Evolutionary conservation across 2,113 vertebrate species (phyloP), one percentile per base, ranked within the genome.

Genomic region (Rhabdomys dilectus): DNA sequence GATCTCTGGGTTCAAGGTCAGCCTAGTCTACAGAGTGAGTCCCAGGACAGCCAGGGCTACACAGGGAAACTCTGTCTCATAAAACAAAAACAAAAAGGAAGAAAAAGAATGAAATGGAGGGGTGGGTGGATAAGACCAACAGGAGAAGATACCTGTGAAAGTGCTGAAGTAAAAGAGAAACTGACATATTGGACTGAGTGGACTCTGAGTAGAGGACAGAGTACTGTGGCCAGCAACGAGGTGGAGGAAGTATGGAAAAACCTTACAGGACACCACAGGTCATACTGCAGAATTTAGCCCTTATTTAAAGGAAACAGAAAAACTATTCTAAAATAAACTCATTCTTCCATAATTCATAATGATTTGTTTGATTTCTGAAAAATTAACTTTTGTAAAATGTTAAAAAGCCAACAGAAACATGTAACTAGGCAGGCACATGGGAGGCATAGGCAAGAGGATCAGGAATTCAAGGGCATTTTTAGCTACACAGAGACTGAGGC

Each of bases 251-350:
- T 68, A 70, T n/a, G n/a, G 39, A 80, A 92, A 93, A 11, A 15
- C 29, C 58, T 87, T 64, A 13, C 19, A 93, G 64, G 39, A n/a
- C 4, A 8, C 39, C 48, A n/a, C 48, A 89, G 56, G 24, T 91
- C 21, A 82, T 10, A 82, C 0, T 51, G 29, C 3, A 86, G 36
- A 89, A 34, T 45, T 48, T 84, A 64, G 34, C 51, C 4, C 87
- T 95, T 84, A 94, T 90, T 90, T 90, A 80, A 95, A 93, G 73
- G 12, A 87, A 95, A 24, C 64, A 88, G 10, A 93, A 80, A 80
- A 96, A 91, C 48, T 42, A 91, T 5, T 45, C 7, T 85, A 94
- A n/a, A 93, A 80, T 56, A 22, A 85, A 60, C 48, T 86, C 76
- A 96, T 45, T 93, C 36, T 76, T 93, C 12, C n/a, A 31, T 76